Evolutionary conservation across 2,797 vertebrate genomes (phyloP).

Genomic region (Pseudomugil tenellus): DNA sequence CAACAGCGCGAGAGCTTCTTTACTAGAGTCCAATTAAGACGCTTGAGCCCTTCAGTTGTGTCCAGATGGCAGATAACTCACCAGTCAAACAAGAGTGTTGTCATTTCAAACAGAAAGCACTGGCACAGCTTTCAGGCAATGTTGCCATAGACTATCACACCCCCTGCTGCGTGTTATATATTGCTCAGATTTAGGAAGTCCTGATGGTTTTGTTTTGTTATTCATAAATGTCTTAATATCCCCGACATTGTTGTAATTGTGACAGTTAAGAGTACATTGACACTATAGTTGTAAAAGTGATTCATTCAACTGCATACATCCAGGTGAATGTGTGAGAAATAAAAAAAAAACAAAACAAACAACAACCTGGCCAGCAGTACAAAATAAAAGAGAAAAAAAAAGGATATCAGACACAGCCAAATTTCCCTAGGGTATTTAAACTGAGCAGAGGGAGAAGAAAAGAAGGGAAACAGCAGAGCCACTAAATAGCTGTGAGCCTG

Average conservation of each 20-base stretch:
- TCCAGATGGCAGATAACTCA: conserved; percentile 74
- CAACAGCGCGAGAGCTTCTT: conserved; percentile 39
- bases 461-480: conserved; percentile 65
- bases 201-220: conserved; percentile 45
- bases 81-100: conserved; percentile 57
- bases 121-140: conserved; percentile 61
- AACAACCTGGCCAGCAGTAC: conserved; percentile 72
- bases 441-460: conserved; percentile 71
- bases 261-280: not conserved
- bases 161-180: conserved; percentile 64
- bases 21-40: conserved; percentile 63
- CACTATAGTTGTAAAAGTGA: not conserved
- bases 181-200: conserved; percentile 48
- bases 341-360: no score
- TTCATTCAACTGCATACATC: not conserved
- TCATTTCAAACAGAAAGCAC: conserved; percentile 67
- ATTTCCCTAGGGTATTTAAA: conserved; percentile 79
- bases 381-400: conserved; percentile 57
- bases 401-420: conserved; percentile 70
- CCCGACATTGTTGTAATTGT: conserved; percentile 2
- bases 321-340: no score
- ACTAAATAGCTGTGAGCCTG: conserved; percentile 74
- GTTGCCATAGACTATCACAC: conserved; percentile 57
- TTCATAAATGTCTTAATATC: conserved; percentile 24
- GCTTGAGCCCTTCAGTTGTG: conserved; percentile 56